Evolutionary conservation across 2,113 vertebrate genomes (phyloP).

Genomic region (Talpa occidentalis): DNA sequence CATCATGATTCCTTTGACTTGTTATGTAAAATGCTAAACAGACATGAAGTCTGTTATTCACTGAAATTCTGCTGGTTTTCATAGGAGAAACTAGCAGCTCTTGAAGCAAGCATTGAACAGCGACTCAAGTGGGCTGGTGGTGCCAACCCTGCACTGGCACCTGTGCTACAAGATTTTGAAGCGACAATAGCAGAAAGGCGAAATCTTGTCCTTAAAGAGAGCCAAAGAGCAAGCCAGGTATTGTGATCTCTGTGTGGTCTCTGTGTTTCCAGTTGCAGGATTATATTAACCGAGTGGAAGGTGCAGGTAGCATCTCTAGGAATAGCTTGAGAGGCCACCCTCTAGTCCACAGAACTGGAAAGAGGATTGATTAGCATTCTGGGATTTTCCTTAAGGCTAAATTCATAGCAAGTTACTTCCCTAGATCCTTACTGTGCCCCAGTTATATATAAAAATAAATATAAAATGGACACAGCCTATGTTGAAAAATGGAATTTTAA

Average conservation of each 20-base stretch:
- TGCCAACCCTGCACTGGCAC: constrained; percentile 96
- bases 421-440: neutral
- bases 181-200: constrained; percentile 96
- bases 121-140: constrained; percentile 99
- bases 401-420: neutral
- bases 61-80: neutral
- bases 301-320: neutral
- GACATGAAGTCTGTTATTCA: neutral
- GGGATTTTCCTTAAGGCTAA: neutral
- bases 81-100: constrained; percentile 95
- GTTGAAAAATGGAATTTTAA: neutral
- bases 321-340: neutral
- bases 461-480: neutral
- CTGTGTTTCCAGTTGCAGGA: neutral
- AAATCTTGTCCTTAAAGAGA: constrained; percentile 94
- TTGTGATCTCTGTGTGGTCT: fast-evolving
- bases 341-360: neutral
- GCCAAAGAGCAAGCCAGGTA: constrained; percentile 96
- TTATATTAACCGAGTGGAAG: neutral
- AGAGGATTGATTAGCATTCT: neutral
- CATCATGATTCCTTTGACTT: neutral
- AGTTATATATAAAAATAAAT: neutral
- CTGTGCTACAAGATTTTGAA: constrained; percentile 98
- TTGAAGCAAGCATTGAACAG: constrained; percentile 98
- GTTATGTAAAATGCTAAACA: neutral